phyloP scores from a whole-genome alignment of 2,888 invertebrate genomes.

The Cerastis rubricosa region DNA sequence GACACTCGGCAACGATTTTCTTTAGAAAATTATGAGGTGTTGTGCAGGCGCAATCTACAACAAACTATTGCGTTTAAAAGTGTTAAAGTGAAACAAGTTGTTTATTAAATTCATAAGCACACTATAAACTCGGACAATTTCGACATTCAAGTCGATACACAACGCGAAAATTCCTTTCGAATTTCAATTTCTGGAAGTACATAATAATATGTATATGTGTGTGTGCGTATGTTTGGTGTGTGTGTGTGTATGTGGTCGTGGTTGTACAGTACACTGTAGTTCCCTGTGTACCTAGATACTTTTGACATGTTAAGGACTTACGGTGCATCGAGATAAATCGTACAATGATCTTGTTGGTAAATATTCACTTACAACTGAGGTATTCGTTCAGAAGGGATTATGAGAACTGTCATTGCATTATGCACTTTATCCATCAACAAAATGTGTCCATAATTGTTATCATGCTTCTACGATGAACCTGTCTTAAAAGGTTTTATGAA shows the following conservation, averaged over 20 bases:
- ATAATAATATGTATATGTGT: too few relatives aligned
- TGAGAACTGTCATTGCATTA: constrained; percentile 17
- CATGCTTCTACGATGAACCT: too few relatives aligned
- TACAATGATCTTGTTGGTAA: constrained; percentile 55
- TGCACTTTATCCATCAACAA: constrained; percentile 10
- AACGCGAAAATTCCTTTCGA: neutral
- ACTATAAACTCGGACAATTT: neutral
- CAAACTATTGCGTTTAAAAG: neutral
- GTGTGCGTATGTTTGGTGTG: too few relatives aligned
- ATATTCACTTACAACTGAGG: constrained; percentile 24
- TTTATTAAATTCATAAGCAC: neutral
- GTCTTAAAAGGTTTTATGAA: neutral
- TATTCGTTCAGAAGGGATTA: constrained; percentile 6
- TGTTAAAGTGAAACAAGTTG: neutral
- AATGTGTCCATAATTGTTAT: neutral
- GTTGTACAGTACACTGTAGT: constrained; percentile 12
- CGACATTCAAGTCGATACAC: neutral
- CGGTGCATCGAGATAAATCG: constrained; percentile 42
- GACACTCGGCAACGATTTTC: too few relatives aligned
- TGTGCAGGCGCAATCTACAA: neutral
- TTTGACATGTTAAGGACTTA: constrained; percentile 13
- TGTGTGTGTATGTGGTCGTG: neutral
- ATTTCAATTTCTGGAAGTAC: neutral
- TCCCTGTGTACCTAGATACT: constrained; percentile 21
- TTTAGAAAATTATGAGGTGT: neutral